Conservation (phyloP, 2,113 vertebrate genomes). For the Cricetomys ansorgei region DNA sequence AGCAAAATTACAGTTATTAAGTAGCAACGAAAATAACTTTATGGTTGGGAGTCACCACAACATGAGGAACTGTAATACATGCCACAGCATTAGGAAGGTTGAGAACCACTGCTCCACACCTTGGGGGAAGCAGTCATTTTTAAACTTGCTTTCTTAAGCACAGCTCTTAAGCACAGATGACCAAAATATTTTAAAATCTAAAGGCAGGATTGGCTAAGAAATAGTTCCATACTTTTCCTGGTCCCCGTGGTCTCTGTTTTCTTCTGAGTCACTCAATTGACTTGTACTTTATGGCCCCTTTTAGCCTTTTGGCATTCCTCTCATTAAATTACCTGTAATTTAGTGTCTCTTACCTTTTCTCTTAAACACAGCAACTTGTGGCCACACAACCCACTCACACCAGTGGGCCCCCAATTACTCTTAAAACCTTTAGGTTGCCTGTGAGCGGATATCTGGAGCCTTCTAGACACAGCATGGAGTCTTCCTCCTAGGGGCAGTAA, state of each 20-base stretch:
- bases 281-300: not conserved
- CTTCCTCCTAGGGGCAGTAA: constrained; percentile 17
- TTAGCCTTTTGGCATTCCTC: not conserved
- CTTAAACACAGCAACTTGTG: not conserved
- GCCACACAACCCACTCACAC: not conserved
- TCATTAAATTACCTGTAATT: constrained; percentile 2
- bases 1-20: no score
- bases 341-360: not conserved
- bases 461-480: not conserved
- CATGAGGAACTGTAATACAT: no score
- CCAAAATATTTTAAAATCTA: not conserved
- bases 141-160: not conserved
- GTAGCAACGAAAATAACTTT: no score
- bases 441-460: not conserved
- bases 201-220: not conserved
- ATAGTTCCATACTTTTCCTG: not conserved
- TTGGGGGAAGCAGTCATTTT: not conserved
- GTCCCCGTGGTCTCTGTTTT: not conserved
- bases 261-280: not conserved
- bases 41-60: no score
- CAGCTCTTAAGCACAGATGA: not conserved
- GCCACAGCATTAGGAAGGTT: no score
- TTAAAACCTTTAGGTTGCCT: not conserved
- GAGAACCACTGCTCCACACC: no score
- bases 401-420: not conserved